phyloP scores from a whole-genome alignment of 2,113 vertebrate species.

The Toxotes chatareus region DNA sequence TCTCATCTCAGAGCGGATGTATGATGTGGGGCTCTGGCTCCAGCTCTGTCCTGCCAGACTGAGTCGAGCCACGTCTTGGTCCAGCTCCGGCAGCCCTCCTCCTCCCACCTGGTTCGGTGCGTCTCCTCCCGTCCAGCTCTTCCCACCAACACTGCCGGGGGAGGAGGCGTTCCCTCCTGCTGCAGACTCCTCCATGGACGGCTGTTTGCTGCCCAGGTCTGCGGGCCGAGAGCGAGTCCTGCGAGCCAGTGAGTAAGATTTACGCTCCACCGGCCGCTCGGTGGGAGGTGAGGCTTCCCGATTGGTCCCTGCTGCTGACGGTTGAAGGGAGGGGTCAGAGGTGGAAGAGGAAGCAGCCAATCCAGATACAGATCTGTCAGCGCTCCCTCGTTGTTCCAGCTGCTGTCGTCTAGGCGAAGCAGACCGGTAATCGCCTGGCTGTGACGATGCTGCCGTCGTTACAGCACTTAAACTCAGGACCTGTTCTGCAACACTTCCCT shows the following conservation, averaged over 20 bases:
- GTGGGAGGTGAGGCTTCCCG: conserved; percentile 78
- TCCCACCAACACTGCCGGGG: conserved; percentile 44
- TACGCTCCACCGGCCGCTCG: conserved; percentile 92
- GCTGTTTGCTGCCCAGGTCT: conserved; percentile 91
- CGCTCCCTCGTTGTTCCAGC: conserved; percentile 35
- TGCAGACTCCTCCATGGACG: conserved; percentile 85
- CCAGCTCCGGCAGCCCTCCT: conserved; percentile 83
- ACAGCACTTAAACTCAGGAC: neutral
- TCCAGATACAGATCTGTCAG: conserved; percentile 39
- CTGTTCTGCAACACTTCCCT: conserved; percentile 57
- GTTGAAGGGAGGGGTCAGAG: conserved; percentile 37
- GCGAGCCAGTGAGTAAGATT: conserved; percentile 94
- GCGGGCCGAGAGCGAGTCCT: conserved; percentile 93
- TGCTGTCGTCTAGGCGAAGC: conserved; percentile 75
- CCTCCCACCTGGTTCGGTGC: conserved; percentile 75
- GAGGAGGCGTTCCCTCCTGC: conserved; percentile 40
- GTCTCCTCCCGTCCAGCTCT: conserved; percentile 72
- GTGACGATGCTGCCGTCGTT: neutral
- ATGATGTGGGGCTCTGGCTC: conserved; percentile 89
- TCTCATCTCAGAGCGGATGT: conserved; percentile 90
- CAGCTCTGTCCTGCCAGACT: conserved; percentile 91
- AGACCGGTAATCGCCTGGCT: conserved; percentile 49
- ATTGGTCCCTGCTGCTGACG: conserved; percentile 47
- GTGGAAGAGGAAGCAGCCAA: conserved; percentile 52
- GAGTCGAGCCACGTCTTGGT: conserved; percentile 91